Base-by-base conservation (phyloP, 2,888 invertebrate species). In the Thera obeliscata region DNA sequence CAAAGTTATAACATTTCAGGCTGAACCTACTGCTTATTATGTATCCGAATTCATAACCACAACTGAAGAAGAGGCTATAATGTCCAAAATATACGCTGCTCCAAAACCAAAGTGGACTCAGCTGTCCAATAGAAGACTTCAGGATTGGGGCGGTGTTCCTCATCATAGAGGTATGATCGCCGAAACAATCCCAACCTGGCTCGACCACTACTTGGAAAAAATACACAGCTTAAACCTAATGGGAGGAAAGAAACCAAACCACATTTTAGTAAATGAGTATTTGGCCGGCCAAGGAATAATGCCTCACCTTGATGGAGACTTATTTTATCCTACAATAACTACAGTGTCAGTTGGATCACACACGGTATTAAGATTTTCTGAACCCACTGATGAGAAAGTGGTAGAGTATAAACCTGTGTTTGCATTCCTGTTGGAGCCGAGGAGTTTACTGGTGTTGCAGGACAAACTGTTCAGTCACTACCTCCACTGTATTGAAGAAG, bases 41-140 rank as follows among this genome's bases (percentile, higher is more conserved):
- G 95, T 99, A 87, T 96, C 98, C 11, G 96, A 98, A 79, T 99
- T 98, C 86, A 96, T 99, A 76, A 96, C 95, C 1, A 89, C 93
- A 73, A 94, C 94, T 52, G 97, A 98, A 82, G 97, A 98, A 84
- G 88, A 94, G 61, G 86, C 94, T 36, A 95, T 99, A 70, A 81
- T 98, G 57, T 94, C 95, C 48, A 94, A 96, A 75, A 96, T 99
- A 36, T 96, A 97, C 80, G 90, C 94, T 50, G 96, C 96, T 8
- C 99, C 99, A 83, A 97, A 95, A 79, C 99, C 99, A 7, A 98
- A 98, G 90, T 99, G 99, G 99, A 98, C 98, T 1, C 97, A 97
- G 82, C 94, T 99, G 52, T 95, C 96, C 33, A 97, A 98, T 84
- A 95, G 99, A 73, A 95, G 99, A 72, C 94, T 99, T n/a, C 98